phyloP scores from a whole-genome alignment of 2,888 invertebrate species.

The Xiphydria camelus region DNA sequence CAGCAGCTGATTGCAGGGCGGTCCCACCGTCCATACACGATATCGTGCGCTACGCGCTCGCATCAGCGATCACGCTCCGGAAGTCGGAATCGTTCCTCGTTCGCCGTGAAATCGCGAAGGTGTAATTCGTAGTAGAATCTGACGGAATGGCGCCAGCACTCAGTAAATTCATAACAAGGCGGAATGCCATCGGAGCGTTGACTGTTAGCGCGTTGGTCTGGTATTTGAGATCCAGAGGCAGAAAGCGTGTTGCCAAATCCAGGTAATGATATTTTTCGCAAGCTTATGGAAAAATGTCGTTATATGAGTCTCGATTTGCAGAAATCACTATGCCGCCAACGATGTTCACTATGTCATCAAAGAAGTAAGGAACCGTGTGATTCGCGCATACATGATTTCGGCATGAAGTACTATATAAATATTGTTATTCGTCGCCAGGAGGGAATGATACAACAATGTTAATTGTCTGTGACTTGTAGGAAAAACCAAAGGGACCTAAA shows the following conservation, averaged over 20 bases:
- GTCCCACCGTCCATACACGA: background rate
- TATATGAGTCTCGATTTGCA: slow-evolving; percentile 26
- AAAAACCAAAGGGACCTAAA: slow-evolving; percentile 61
- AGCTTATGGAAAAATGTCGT: slow-evolving; percentile 3
- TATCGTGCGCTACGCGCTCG: too few species aligned
- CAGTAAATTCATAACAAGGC: slow-evolving; percentile 74
- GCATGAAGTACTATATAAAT: background rate
- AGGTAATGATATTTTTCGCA: slow-evolving; percentile 18
- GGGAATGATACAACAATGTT: too few species aligned
- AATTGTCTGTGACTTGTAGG: slow-evolving; percentile 35
- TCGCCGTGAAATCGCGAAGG: background rate
- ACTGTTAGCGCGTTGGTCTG: slow-evolving; percentile 60
- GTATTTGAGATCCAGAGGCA: slow-evolving; percentile 40
- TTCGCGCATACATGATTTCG: background rate
- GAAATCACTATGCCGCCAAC: slow-evolving; percentile 66
- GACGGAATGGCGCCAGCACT: slow-evolving; percentile 72
- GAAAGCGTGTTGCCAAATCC: slow-evolving; percentile 26
- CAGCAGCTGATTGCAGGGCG: background rate
- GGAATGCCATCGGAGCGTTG: slow-evolving; percentile 68
- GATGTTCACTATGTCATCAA: slow-evolving; percentile 81
- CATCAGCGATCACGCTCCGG: too few species aligned
- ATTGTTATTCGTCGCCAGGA: too few species aligned
- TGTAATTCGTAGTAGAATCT: background rate
- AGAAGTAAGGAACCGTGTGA: slow-evolving; percentile 58
- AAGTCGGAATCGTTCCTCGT: too few species aligned